Percentiles rank a stretch among this genome's conserved stretches.
Evolutionary conservation across 2,797 vertebrate genomes (phyloP).

Genomic region (Pogoniulus pusillus): DNA sequence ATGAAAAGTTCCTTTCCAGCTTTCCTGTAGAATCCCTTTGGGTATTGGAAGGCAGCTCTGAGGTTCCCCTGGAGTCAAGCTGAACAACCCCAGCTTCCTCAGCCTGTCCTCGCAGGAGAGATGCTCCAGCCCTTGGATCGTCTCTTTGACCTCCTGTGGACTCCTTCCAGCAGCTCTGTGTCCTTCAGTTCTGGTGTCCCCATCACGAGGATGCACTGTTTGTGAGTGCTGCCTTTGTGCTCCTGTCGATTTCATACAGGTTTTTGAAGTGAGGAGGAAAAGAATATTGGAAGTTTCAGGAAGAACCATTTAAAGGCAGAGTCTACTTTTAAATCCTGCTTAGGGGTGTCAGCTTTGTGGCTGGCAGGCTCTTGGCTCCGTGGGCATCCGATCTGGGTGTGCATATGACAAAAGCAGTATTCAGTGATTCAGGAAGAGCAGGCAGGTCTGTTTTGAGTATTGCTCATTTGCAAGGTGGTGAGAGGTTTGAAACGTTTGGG

Average conservation of each 20-base stretch:
- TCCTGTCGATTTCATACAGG: conserved; percentile 3
- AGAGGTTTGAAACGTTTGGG: background rate
- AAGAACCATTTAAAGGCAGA: background rate
- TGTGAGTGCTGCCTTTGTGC: conserved; percentile 2
- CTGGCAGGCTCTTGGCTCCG: background rate
- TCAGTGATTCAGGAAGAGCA: background rate
- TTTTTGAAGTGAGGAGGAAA: conserved; percentile 12
- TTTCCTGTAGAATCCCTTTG: too few relatives aligned
- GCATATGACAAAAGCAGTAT: background rate
- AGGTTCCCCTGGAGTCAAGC: too few relatives aligned
- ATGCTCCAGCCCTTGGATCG: too few relatives aligned
- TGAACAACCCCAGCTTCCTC: too few relatives aligned
- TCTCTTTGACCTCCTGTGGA: too few relatives aligned
- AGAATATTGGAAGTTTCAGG: background rate
- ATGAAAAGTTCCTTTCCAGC: too few relatives aligned
- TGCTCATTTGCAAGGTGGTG: conserved; percentile 12
- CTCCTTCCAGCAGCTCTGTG: too few relatives aligned
- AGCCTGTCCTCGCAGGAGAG: too few relatives aligned
- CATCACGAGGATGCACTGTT: background rate
- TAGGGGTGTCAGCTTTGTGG: background rate
- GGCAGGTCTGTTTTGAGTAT: background rate
- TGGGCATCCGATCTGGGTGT: background rate
- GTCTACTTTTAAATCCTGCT: background rate
- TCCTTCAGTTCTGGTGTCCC: too few relatives aligned
- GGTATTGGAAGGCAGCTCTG: too few relatives aligned